These are phyloP conservation scores for Sphaerophoria taeniata DNA, from an alignment of 2,888 invertebrate species.

Conservation along the genomic window DNA sequence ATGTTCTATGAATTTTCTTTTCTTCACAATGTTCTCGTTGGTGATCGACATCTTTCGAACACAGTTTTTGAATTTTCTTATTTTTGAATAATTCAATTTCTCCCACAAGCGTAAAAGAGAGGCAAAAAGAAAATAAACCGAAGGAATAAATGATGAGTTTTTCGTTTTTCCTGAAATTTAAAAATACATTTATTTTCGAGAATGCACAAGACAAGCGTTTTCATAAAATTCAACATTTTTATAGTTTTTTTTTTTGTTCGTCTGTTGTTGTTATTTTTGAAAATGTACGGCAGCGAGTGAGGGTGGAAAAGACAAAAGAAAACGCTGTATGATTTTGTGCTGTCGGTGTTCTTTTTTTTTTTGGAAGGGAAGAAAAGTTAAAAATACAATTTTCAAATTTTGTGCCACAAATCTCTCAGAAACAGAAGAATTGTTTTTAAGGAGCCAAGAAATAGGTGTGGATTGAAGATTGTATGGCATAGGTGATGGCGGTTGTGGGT, in stretches of 20 bases:
- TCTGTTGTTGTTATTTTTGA: neutral
- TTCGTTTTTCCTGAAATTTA: slow-evolving; percentile 49
- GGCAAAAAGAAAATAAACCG: neutral
- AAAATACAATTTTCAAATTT: neutral
- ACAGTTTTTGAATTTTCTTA: slow-evolving; percentile 59
- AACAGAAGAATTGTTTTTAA: slow-evolving; percentile 34
- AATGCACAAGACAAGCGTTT: slow-evolving; percentile 24
- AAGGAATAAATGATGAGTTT: slow-evolving; percentile 32
- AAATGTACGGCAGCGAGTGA: slow-evolving; percentile 22
- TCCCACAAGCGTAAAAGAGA: slow-evolving; percentile 42
- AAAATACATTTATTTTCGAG: slow-evolving; percentile 40
- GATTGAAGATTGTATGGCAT: slow-evolving; percentile 53
- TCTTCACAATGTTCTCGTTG: slow-evolving; percentile 9
- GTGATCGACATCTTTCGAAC: slow-evolving; percentile 70
- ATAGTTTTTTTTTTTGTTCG: slow-evolving; percentile 14
- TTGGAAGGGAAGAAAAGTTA: neutral
- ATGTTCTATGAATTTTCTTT: neutral
- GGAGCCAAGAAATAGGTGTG: slow-evolving; percentile 37
- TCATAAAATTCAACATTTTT: slow-evolving; percentile 20
- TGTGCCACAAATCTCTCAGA: slow-evolving; percentile 48
- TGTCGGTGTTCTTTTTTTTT: neutral
- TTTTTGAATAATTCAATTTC: slow-evolving; percentile 57
- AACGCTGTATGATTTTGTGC: neutral
- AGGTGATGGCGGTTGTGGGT: slow-evolving; percentile 31
- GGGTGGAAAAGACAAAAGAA: slow-evolving; percentile 68